phyloP scores from a whole-genome alignment of 2,113 vertebrate species.

The Indri indri region DNA sequence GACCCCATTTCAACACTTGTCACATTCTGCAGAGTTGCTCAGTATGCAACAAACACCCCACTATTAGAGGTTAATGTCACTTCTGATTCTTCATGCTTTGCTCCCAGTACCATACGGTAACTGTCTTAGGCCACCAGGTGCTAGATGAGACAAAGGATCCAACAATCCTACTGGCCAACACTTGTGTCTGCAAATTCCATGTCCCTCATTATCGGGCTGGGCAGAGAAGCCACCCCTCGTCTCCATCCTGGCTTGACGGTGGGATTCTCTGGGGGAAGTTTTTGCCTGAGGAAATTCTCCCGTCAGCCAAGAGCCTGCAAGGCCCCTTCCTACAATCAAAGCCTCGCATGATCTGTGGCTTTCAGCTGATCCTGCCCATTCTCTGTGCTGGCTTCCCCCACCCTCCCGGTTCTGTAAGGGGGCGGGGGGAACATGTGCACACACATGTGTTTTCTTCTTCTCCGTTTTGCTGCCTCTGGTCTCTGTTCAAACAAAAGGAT shows the following conservation, averaged over 20 bases:
- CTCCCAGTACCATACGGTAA: not conserved
- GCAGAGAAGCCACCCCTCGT: not conserved
- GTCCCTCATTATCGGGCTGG: not conserved
- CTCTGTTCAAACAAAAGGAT: constrained; percentile 48
- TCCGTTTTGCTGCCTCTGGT: constrained; percentile 59
- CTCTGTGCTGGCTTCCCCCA: not conserved
- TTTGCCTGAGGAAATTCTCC: not conserved
- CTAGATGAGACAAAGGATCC: not conserved
- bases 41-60: not conserved
- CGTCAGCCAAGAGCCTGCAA: not conserved
- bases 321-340: not conserved
- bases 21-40: not conserved
- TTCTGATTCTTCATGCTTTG: not conserved
- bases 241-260: not conserved
- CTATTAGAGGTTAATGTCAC: not conserved
- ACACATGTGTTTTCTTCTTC: constrained; percentile 2
- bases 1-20: not conserved
- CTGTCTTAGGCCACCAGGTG: not conserved
- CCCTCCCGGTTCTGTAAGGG: not conserved
- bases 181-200: not conserved
- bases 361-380: not conserved
- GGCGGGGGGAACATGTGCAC: fast-evolving
- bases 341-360: not conserved
- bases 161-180: not conserved
- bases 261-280: not conserved